phyloP scores from a whole-genome alignment of 2,888 invertebrate genomes.

The Ichneumoninae sp. region DNA sequence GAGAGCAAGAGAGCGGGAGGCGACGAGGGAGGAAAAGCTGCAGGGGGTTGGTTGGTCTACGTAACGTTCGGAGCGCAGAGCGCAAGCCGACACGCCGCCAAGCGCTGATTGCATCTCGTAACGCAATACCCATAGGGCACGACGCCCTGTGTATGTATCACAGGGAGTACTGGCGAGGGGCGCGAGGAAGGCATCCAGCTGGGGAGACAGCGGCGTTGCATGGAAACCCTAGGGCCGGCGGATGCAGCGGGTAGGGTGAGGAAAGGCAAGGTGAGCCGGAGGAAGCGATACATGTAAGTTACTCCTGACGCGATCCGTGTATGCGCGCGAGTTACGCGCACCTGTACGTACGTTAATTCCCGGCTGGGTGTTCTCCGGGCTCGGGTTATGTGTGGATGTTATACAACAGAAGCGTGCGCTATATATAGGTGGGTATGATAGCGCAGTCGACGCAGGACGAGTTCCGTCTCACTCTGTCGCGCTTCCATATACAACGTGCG shows the following conservation, averaged over 20 bases:
- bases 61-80: slow-evolving; percentile 53
- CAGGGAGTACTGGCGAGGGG: slow-evolving; percentile 1
- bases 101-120: slow-evolving; percentile 73
- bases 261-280: slow-evolving; percentile 2
- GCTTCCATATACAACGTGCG: slow-evolving; percentile 7
- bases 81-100: slow-evolving; percentile 68
- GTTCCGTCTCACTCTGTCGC: slow-evolving; percentile 43
- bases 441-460: slow-evolving; percentile 23
- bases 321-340: slow-evolving; percentile 54
- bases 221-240: slow-evolving; percentile 40
- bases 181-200: slow-evolving; percentile 23
- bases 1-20: not conserved
- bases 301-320: slow-evolving; percentile 25
- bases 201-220: slow-evolving; percentile 30
- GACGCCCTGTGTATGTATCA: slow-evolving; percentile 43
- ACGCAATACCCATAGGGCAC: slow-evolving; percentile 67
- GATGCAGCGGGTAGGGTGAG: slow-evolving; percentile 18
- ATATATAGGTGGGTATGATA: slow-evolving; percentile 17
- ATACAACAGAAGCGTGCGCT: slow-evolving; percentile 21
- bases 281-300: slow-evolving; percentile 29
- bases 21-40: slow-evolving; percentile 25
- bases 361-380: slow-evolving; percentile 34
- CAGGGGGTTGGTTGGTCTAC: slow-evolving; percentile 28
- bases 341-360: slow-evolving; percentile 55
- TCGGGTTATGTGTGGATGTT: slow-evolving; percentile 39